phyloP scores from a whole-genome alignment of 2,797 vertebrate genomes.

The Cetoscarus ocellatus region DNA sequence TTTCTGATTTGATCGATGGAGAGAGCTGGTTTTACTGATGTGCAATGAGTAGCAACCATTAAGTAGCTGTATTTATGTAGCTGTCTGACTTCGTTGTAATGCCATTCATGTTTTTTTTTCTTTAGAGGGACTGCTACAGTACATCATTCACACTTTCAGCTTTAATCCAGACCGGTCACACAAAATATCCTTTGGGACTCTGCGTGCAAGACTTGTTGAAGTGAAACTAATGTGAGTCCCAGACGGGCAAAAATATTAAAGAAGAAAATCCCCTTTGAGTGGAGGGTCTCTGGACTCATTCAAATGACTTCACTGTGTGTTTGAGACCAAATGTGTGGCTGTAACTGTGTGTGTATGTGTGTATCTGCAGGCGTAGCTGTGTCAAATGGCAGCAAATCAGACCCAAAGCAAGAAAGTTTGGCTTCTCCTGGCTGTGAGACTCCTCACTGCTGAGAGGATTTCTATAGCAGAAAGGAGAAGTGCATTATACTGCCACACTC shows the following conservation, averaged over 20 bases:
- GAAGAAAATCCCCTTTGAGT: conserved; percentile 7
- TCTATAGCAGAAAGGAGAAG: conserved; percentile 39
- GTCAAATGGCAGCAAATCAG: conserved; percentile 47
- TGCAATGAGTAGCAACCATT: too few relatives aligned
- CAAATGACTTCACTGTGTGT: conserved; percentile 1
- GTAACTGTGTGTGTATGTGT: neutral
- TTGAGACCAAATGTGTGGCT: neutral
- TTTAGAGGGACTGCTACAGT: neutral
- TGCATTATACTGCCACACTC: conserved; percentile 49
- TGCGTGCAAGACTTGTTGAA: conserved; percentile 5
- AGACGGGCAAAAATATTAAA: conserved; percentile 13
- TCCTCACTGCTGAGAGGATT: conserved; percentile 49
- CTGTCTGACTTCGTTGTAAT: neutral
- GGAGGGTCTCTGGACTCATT: conserved; percentile 12
- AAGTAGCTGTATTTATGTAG: too few relatives aligned
- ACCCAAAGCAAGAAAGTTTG: conserved; percentile 26
- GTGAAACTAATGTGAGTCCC: conserved; percentile 25
- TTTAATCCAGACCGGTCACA: conserved; percentile 21
- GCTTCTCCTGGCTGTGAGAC: conserved; percentile 32
- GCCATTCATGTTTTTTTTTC: neutral
- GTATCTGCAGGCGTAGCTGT: conserved; percentile 43
- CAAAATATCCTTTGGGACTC: conserved; percentile 24
- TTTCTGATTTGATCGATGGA: too few relatives aligned
- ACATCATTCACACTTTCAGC: neutral
- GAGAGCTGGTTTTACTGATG: too few relatives aligned